Evolutionary conservation across 2,797 vertebrate genomes (phyloP).

Genomic region (Amazonetta brasiliensis): DNA sequence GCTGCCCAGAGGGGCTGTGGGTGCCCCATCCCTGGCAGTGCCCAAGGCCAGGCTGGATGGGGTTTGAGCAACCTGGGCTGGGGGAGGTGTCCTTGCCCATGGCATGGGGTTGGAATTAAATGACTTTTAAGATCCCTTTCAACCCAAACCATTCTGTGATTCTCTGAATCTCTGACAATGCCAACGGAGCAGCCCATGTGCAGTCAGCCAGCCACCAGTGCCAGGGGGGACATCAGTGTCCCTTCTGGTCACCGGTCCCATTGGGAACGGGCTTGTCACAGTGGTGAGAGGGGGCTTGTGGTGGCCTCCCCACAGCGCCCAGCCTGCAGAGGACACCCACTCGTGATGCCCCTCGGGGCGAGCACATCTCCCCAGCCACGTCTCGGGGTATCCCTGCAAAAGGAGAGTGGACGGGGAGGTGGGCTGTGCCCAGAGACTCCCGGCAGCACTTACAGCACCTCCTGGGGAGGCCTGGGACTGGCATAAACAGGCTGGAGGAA

Average conservation of each 20-base stretch:
- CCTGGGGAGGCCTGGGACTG: not conserved
- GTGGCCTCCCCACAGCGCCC: not conserved
- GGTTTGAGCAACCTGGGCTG: no score
- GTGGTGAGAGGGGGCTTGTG: not conserved
- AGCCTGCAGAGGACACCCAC: accelerated
- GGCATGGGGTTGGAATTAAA: no score
- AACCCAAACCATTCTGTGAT: no score
- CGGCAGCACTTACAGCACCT: not conserved
- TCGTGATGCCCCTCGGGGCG: not conserved
- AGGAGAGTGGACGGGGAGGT: not conserved
- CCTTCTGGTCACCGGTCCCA: not conserved
- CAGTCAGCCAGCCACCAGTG: not conserved
- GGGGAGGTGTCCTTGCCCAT: no score
- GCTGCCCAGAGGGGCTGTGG: no score
- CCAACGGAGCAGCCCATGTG: accelerated
- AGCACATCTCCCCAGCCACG: not conserved
- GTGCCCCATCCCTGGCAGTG: no score
- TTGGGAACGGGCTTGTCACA: accelerated
- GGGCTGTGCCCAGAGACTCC: not conserved
- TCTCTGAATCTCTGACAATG: not conserved
- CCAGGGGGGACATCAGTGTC: not conserved
- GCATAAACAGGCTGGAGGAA: not conserved
- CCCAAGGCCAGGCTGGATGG: no score
- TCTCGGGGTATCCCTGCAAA: not conserved
- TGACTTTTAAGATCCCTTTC: no score